Base-by-base conservation (phyloP, 1,140 invertebrate species). In the Drosophila mojavensis region DNA sequence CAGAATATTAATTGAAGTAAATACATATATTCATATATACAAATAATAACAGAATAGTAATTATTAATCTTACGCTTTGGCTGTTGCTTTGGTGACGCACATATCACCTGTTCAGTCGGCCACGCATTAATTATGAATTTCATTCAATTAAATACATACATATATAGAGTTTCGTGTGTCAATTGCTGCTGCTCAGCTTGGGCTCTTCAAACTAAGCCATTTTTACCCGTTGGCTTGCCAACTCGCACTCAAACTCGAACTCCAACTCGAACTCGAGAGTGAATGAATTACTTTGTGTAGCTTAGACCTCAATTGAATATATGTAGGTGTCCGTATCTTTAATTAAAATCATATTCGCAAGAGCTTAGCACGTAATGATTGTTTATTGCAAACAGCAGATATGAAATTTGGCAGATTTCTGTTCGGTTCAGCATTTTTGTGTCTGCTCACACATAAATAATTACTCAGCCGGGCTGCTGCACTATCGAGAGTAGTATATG, bases 391-490 rank as follows among this genome's bases (percentile, higher is more conserved):
- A 47, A 61, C 13, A 17, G n/a, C 53, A 55, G 53, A 51, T 51
- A 28, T 28, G 28, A 28, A 28, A 28, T 28, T 20, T 33, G 7
- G 7, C 53, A 55, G 53, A 51, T 28, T 33, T 15, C 3, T 17
- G 30, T 13, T 11, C 6, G n/a, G 50, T 9, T 33, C 30, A 17
- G 53, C 30, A 36, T 36, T 36, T 17, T 20, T 54, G 51, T 17
- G 51, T 17, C 15, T 11, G 1, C 6, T 11, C 33, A 62, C 78
- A 65, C 59, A 55, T 36, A 15, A 10, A 54, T 74, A 82, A 82
- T 78, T 82, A 78, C 75, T 60, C 66, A 20, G 73, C 55, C 50
- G 60, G 26, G 30, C 17, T 24, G 47, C 28, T n/a, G 36, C 58
- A 26, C 10, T 54, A 43, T 30, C 7, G 15, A 39, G 28, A 66